These are phyloP conservation scores for Epinotia brunnichana DNA, from an alignment of 2,888 invertebrate genomes.

Conservation along the genomic window DNA sequence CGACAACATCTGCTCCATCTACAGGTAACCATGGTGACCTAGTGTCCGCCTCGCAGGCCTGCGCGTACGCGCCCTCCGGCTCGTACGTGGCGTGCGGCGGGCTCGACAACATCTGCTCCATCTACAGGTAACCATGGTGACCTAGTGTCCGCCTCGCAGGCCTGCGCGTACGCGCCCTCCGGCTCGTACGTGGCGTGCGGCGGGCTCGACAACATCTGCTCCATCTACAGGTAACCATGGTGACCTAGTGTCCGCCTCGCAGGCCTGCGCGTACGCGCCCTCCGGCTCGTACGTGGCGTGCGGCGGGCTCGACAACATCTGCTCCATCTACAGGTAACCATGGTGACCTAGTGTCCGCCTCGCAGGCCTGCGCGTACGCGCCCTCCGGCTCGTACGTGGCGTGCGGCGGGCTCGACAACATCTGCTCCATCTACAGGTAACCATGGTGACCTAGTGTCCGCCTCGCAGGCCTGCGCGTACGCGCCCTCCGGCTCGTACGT, in stretches of 20 bases:
- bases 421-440: too few relatives aligned
- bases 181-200: conserved; percentile 99
- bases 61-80: conserved; percentile 97
- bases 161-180: conserved; percentile 99
- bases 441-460: too few relatives aligned
- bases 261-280: conserved; percentile 99
- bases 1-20: conserved; percentile 99
- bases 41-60: conserved; percentile 90
- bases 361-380: conserved; percentile 91
- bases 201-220: conserved; percentile 99
- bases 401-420: too few relatives aligned
- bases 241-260: conserved; percentile 95
- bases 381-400: conserved; percentile 90
- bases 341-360: conserved; percentile 86
- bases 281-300: conserved; percentile 99
- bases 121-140: too few relatives aligned
- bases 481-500: conserved; percentile 99
- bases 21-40: conserved; percentile 73
- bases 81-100: conserved; percentile 61
- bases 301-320: conserved; percentile 99
- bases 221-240: conserved; percentile 89
- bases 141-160: too few relatives aligned
- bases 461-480: conserved; percentile 99
- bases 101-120: too few relatives aligned
- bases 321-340: conserved; percentile 93